Base-by-base conservation (phyloP, 2,113 vertebrate species). In the Calypte anna region DNA sequence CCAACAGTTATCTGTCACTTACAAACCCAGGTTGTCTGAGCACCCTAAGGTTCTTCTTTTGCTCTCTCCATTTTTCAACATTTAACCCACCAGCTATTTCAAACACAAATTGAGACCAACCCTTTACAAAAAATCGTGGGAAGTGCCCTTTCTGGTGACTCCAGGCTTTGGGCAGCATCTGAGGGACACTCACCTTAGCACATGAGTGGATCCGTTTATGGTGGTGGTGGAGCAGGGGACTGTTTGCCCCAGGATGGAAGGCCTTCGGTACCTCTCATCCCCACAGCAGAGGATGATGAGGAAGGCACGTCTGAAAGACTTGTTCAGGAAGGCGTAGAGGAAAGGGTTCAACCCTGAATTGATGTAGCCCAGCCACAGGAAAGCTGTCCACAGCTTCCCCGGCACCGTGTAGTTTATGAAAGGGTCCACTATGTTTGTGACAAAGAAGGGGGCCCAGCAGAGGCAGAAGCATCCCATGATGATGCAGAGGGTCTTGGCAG, bases 381-480 rank as follows among this genome's bases (percentile, higher is more conserved):
- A 99, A 93, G 99, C 99, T 0, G 97, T 98, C 99, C 99, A 99
- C 95, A 99, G 97, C 97, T 99, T 96, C 54, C 97, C 98, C 0
- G 99, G 99, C 58, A 99, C 99, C 0, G 98, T 97, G 97, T 99
- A 99, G 97, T 98, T 98, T 94, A 99, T 98, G 97, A 99, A 99
- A 48, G 99, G 99, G 96, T 99, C 99, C 98, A 99, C 98, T 55
- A 99, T 97, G 33, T 99, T 99, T 88, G 99, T 99, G 97, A 99
- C 82, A 55, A 99, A 99, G 97, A 99, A 99, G 0, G 99, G 99
- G 5, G 99, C 99, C 99, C 99, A 99, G 97, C 99, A 99, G 63
- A 99, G 98, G 97, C 99, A 99, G 98, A 99, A 99, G 94, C 99
- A 99, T 6, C 99, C 99, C 99, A 99, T 99, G 86, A 99, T 99